A percentile compares a stretch with the other conserved stretches of the same genome.
phyloP scores from a whole-genome alignment of 23 tunicate species.

The Oikopleura vanhoeffeni region DNA sequence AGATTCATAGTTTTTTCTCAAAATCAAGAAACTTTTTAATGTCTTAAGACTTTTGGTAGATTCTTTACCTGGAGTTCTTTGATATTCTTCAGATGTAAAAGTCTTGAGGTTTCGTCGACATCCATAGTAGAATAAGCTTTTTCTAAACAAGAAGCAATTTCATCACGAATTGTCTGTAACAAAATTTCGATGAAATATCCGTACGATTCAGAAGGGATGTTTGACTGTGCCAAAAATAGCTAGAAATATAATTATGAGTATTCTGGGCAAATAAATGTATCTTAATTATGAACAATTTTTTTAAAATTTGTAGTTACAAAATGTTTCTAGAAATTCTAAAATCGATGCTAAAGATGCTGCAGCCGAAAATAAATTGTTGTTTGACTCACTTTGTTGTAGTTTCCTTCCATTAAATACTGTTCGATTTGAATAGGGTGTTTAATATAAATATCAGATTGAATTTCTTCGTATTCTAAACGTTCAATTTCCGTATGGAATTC shows the following conservation, averaged over 20 bases:
- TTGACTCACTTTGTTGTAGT: constrained; percentile 78
- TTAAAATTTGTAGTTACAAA: no score
- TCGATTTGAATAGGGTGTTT: constrained; percentile 86
- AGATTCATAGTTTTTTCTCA: no score
- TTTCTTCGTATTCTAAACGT: constrained; percentile 41
- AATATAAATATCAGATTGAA: constrained; percentile 51
- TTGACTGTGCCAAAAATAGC: neutral
- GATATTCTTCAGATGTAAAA: neutral
- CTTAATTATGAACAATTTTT: no score
- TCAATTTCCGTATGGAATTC: constrained; percentile 97
- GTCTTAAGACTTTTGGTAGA: no score
- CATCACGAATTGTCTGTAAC: constrained; percentile 70
- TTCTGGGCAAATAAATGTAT: neutral
- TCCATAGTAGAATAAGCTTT: constrained; percentile 51
- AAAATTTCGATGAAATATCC: constrained; percentile 74
- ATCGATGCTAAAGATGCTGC: no score
- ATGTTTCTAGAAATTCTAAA: no score
- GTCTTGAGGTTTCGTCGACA: neutral
- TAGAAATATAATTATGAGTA: neutral
- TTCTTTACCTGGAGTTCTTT: neutral
- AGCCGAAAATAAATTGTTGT: neutral
- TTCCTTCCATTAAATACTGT: constrained; percentile 98
- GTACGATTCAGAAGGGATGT: constrained; percentile 84
- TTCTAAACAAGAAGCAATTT: constrained; percentile 88
- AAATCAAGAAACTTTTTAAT: no score